phyloP scores from a whole-genome alignment of 2,113 vertebrate species.

The Syrrhaptes paradoxus region DNA sequence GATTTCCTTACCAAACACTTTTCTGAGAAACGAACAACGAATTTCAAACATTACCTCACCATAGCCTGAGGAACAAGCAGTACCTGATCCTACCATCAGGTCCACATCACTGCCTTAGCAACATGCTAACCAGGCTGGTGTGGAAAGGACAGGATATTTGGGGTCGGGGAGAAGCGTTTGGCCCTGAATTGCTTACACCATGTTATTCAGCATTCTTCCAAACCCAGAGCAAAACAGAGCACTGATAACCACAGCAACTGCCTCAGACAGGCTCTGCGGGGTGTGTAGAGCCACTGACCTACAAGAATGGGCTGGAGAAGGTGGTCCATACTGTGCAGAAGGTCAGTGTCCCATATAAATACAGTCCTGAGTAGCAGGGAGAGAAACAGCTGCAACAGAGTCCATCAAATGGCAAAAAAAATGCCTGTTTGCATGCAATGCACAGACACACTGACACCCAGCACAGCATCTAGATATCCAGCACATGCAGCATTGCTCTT shows the following conservation, averaged over 20 bases:
- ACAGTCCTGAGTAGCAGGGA: not conserved
- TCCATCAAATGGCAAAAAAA: not conserved
- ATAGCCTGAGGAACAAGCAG: not conserved
- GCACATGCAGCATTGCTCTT: not conserved
- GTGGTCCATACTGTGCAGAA: not conserved
- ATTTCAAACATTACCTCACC: constrained; percentile 18
- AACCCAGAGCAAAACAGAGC: not conserved
- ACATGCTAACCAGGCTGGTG: not conserved
- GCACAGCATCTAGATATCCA: not conserved
- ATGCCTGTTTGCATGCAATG: not conserved
- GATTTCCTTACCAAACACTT: not conserved
- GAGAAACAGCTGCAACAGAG: not conserved
- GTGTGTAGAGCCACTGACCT: not conserved
- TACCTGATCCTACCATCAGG: not conserved
- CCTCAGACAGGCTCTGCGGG: not conserved
- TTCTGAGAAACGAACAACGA: not conserved
- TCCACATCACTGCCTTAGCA: not conserved
- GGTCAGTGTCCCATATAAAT: not conserved
- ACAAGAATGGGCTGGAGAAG: not conserved
- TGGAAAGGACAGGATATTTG: not conserved
- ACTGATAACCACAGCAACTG: not conserved
- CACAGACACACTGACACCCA: not conserved
- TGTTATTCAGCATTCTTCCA: not conserved
- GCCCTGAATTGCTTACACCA: not conserved
- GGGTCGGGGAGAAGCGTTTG: not conserved